Conservation (phyloP, 2,888 invertebrate species). For the Pandemis corylana region DNA sequence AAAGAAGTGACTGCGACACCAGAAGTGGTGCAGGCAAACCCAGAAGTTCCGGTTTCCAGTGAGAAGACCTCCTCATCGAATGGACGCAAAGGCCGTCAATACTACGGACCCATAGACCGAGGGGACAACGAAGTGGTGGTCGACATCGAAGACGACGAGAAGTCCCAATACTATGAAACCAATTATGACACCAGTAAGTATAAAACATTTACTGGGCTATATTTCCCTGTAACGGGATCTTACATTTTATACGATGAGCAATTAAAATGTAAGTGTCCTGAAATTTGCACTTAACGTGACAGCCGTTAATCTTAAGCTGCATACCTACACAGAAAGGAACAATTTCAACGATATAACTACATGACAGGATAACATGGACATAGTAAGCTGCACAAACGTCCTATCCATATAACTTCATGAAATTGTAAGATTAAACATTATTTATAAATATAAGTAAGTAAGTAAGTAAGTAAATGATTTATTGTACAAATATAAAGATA, state of each 20-base stretch:
- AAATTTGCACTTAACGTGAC: constrained; percentile 11
- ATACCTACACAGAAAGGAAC: not conserved
- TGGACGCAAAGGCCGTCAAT: constrained; percentile 60
- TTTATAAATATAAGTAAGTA: too few relatives aligned
- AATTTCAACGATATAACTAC: not conserved
- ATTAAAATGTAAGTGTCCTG: constrained; percentile 7
- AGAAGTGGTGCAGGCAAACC: not conserved
- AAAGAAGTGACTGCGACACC: constrained; percentile 17
- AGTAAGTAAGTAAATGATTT: too few relatives aligned
- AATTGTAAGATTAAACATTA: too few relatives aligned
- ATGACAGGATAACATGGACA: not conserved
- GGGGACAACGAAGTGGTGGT: constrained; percentile 87
- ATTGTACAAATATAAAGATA: too few relatives aligned
- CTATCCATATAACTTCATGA: too few relatives aligned
- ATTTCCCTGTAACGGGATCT: constrained; percentile 6
- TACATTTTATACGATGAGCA: constrained; percentile 1
- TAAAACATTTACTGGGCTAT: not conserved
- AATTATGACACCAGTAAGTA: constrained; percentile 90
- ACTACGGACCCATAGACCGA: constrained; percentile 53
- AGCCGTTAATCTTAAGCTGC: constrained; percentile 2
- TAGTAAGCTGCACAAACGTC: too few relatives aligned
- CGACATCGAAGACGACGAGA: constrained; percentile 89
- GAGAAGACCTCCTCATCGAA: constrained; percentile 47
- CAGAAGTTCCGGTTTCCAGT: constrained; percentile 47
- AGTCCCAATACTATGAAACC: constrained; percentile 90